phyloP scores from a whole-genome alignment of 2,797 vertebrate genomes.

The Danio aesculapii region DNA sequence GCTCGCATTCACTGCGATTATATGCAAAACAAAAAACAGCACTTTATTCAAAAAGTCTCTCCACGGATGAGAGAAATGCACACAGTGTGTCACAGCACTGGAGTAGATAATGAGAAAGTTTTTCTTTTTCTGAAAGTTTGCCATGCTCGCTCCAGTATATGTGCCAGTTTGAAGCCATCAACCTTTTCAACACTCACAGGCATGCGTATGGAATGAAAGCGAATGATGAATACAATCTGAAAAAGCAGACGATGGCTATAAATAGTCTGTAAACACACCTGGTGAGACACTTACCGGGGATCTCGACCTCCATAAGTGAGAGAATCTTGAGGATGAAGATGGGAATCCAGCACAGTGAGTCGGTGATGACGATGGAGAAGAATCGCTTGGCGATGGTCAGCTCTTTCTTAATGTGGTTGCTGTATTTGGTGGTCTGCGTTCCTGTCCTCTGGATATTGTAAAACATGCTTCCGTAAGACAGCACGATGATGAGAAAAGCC shows the following conservation, averaged over 20 bases:
- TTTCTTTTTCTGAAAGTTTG: not conserved
- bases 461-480: slow-evolving; percentile 98
- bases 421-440: slow-evolving; percentile 89
- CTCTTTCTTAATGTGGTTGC: slow-evolving; percentile 95
- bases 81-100: not conserved
- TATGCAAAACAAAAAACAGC: not conserved
- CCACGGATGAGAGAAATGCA: not conserved
- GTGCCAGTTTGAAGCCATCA: not conserved
- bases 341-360: slow-evolving; percentile 97
- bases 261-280: not conserved
- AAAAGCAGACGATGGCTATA: not conserved
- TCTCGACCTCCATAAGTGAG: slow-evolving; percentile 94
- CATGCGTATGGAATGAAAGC: not conserved
- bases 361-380: slow-evolving; percentile 97
- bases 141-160: not conserved
- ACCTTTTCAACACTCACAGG: not conserved
- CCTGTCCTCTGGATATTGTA: slow-evolving; percentile 93
- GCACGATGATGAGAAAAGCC: slow-evolving; percentile 95
- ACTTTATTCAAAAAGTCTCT: not conserved
- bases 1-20: not conserved
- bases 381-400: slow-evolving; percentile 95
- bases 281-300: slow-evolving; percentile 83
- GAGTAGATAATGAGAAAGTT: not conserved
- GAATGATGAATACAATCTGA: not conserved
- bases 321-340: slow-evolving; percentile 97